Evolutionary conservation across 2,797 vertebrate genomes (phyloP).

Genomic region (Hoplostethus atlanticus): DNA sequence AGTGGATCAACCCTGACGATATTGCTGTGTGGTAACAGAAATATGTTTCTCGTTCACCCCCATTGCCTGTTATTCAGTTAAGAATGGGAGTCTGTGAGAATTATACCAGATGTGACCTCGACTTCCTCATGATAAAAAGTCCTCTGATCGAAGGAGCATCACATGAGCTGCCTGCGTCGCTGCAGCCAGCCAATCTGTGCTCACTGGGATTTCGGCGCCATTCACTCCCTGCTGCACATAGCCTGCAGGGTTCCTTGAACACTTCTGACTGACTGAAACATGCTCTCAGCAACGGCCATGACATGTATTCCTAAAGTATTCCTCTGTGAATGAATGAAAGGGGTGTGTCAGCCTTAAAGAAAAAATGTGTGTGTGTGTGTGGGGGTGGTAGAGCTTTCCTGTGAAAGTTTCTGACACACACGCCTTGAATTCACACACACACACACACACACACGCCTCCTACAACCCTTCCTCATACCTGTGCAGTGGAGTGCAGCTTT

Average conservation of each 20-base stretch:
- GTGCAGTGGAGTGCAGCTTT: neutral
- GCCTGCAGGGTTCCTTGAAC: constrained; percentile 7
- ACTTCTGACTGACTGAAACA: constrained; percentile 39
- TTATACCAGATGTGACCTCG: too few species aligned
- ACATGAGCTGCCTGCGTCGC: constrained; percentile 5
- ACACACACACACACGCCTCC: constrained; percentile 6
- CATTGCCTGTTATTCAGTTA: too few species aligned
- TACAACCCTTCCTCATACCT: constrained; percentile 31
- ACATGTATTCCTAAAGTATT: neutral
- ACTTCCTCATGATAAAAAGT: too few species aligned
- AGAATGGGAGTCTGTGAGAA: too few species aligned
- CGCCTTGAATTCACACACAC: neutral
- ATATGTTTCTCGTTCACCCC: too few species aligned
- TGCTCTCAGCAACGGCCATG: neutral
- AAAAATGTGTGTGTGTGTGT: too few species aligned
- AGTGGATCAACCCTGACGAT: too few species aligned
- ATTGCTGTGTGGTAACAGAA: too few species aligned
- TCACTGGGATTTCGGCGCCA: neutral
- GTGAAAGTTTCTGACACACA: neutral
- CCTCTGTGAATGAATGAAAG: constrained; percentile 27
- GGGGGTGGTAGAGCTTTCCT: too few species aligned
- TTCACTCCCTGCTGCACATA: neutral
- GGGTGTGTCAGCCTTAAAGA: constrained; percentile 6
- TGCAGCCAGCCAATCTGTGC: neutral
- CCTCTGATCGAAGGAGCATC: neutral